A percentile compares a stretch with the other conserved stretches of the same genome.
Evolutionary conservation across 2,888 invertebrate genomes (phyloP).

Genomic region (Hartigia nigra): DNA sequence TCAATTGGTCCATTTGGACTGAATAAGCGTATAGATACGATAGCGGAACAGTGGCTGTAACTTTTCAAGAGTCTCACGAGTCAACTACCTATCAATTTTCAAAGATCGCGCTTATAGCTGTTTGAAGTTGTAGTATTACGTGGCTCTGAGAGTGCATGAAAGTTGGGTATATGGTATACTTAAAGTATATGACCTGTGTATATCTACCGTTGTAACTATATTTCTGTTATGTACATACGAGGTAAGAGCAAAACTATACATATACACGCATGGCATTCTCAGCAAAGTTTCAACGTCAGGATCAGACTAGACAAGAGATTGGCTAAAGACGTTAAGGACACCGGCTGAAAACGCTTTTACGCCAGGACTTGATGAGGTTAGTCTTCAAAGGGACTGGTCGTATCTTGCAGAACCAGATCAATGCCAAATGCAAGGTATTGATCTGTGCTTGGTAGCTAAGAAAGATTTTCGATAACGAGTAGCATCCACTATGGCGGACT

Average conservation of each 20-base stretch:
- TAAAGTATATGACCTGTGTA: neutral
- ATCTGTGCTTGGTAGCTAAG: neutral
- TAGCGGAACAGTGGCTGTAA: neutral
- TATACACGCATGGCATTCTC: neutral
- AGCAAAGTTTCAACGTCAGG: neutral
- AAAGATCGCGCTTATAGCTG: neutral
- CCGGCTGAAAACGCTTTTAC: neutral
- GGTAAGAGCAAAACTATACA: neutral
- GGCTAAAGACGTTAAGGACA: neutral
- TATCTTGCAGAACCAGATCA: neutral
- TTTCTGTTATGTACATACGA: neutral
- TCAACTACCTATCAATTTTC: neutral
- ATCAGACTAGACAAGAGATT: neutral
- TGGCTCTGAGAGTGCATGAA: neutral
- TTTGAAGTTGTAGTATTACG: neutral
- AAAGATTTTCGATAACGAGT: neutral
- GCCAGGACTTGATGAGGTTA: neutral
- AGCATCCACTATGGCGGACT: neutral
- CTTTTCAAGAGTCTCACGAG: neutral
- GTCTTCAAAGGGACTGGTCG: neutral
- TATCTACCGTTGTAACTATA: neutral
- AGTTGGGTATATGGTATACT: neutral
- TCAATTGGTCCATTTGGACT: neutral
- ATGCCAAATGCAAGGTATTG: neutral
- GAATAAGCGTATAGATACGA: neutral